Conservation (phyloP, 2,888 invertebrate species). For the Megastigmus dorsalis region DNA sequence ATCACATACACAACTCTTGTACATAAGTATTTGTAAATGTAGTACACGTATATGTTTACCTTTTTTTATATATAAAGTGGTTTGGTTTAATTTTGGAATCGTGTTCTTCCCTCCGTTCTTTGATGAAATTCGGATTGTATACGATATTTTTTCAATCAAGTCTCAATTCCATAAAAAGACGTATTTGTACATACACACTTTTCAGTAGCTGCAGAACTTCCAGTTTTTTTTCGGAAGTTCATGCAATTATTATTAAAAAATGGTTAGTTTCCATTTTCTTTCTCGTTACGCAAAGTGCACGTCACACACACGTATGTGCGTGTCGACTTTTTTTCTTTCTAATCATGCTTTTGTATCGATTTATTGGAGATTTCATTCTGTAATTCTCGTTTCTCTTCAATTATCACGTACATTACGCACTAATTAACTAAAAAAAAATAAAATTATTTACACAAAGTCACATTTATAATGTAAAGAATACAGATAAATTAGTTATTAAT, state of each 20-base stretch:
- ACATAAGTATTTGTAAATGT: conserved; percentile 36
- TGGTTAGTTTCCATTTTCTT: background rate
- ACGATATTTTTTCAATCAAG: background rate
- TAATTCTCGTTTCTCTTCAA: conserved; percentile 44
- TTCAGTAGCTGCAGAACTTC: conserved; percentile 33
- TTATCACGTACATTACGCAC: conserved; percentile 51
- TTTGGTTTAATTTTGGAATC: conserved; percentile 41
- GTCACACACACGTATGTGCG: background rate
- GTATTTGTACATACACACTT: conserved; percentile 53
- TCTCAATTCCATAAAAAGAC: background rate
- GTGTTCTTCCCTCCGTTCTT: conserved; percentile 37
- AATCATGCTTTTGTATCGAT: background rate
- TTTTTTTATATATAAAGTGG: conserved; percentile 25
- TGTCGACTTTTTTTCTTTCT: background rate
- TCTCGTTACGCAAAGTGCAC: background rate
- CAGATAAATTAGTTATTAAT: conserved; percentile 43
- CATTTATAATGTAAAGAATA: conserved; percentile 12
- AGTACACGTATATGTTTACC: conserved; percentile 26
- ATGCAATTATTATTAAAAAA: background rate
- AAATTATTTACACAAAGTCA: conserved; percentile 25
- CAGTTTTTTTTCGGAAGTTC: conserved; percentile 27
- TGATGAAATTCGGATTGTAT: background rate
- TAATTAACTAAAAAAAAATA: conserved; percentile 14
- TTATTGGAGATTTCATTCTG: background rate
- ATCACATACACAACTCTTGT: conserved; percentile 9